Evolutionary conservation across 2,888 invertebrate species (phyloP), one percentile per base, ranked within the genome.

Genomic region (Leptopilina drosophilae): DNA sequence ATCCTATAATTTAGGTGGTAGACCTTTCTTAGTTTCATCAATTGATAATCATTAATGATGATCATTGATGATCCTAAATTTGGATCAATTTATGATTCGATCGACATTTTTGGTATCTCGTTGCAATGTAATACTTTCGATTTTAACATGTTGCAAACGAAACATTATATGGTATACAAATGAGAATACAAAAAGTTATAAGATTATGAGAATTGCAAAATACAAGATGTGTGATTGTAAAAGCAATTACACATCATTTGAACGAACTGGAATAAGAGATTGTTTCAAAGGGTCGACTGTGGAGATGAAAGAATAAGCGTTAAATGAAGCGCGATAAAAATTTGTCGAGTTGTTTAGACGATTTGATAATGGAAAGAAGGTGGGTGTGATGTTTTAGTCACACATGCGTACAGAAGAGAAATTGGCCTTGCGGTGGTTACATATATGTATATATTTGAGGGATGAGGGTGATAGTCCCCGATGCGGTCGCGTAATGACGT

Each of bases 371-470:
- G 84, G 87, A 85, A 87, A 86, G 87, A 89, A 87, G 88, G 86
- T 86, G 88, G 33, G 33, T 33, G 33, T 33, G 33, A 33, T 33
- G 33, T 33, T 33, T 33, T 33, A 33, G 33, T 20, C 20, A 20
- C 20, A 20, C 20, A 20, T 20, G 20, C 20, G 20, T 20, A 20
- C 1, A 20, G 20, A 20, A 20, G 85, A 88, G 88, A 90, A 90
- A 90, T 91, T 90, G 90, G 88, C 89, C 89, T 33, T 33, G 88
- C 88, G 86, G 85, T 86, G 82, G 64, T 82, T 80, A 84, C 42
- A 42, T 42, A 42, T 42, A 42, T 42, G 2, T 42, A 42, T 6
- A 42, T 42, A 33, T 33, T 33, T 33, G 82, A 82, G 56, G 78
- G 80, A 75, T 80, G 77, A 81, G 76, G 81, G 82, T 78, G 83